Evolutionary conservation across 2,113 vertebrate species (phyloP).

Genomic region (Nymphicus hollandicus): DNA sequence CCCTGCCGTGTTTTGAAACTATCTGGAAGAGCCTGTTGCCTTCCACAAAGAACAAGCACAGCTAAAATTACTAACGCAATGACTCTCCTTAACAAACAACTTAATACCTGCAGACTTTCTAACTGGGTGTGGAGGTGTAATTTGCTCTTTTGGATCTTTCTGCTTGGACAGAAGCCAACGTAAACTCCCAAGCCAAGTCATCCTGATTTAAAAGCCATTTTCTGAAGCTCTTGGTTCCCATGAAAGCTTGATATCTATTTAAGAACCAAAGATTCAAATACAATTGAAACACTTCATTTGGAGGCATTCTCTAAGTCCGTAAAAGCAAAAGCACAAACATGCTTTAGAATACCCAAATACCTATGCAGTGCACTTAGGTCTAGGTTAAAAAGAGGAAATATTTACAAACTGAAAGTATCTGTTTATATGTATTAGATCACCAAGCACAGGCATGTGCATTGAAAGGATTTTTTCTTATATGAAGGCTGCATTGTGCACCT

Average conservation of each 20-base stretch:
- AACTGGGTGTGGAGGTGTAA: constrained; percentile 73
- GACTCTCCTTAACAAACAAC: constrained; percentile 59
- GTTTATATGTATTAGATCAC: not conserved
- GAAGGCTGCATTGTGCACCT: not conserved
- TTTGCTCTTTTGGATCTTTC: constrained; percentile 63
- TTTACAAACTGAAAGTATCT: not conserved
- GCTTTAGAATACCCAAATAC: not conserved
- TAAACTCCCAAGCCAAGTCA: constrained; percentile 66
- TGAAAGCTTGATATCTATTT: constrained; percentile 8
- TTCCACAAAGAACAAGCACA: constrained; percentile 62
- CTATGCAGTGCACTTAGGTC: not conserved
- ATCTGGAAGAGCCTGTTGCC: constrained; percentile 57
- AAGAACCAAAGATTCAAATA: not conserved
- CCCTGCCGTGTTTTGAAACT: constrained; percentile 53
- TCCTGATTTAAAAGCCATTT: constrained; percentile 62
- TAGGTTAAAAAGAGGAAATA: not conserved
- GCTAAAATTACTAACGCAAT: constrained; percentile 71
- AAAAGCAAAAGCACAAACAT: not conserved
- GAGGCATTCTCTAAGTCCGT: not conserved
- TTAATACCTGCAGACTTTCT: constrained; percentile 69
- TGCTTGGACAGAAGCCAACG: constrained; percentile 46
- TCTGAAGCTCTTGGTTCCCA: constrained; percentile 54
- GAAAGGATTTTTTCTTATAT: not conserved
- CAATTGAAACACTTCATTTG: not conserved
- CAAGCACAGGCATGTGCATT: not conserved